Evolutionary conservation across 2,797 vertebrate species (phyloP).

Genomic region (Rhinella marina): DNA sequence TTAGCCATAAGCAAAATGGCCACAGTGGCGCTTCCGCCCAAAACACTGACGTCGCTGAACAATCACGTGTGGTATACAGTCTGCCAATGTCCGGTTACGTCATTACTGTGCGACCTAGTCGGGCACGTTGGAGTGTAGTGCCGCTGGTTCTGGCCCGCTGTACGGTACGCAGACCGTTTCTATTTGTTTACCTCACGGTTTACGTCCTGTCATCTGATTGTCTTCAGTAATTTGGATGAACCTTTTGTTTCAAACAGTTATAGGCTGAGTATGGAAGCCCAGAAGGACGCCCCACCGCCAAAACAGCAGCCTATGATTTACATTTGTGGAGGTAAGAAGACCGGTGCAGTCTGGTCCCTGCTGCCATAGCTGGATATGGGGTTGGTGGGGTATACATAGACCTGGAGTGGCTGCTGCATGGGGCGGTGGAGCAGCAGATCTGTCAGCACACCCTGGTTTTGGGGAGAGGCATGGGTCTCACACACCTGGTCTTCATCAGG

Average conservation of each 20-base stretch:
- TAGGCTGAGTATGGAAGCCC: constrained; percentile 83
- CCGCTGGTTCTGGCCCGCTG: no score
- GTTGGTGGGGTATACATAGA: no score
- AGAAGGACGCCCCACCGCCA: constrained; percentile 90
- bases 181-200: no score
- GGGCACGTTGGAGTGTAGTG: constrained; percentile 2
- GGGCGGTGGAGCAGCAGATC: no score
- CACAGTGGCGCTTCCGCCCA: constrained; percentile 2
- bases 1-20: not conserved
- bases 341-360: no score
- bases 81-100: not conserved
- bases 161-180: not conserved
- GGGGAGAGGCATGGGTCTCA: no score
- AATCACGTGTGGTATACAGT: not conserved
- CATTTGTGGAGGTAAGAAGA: constrained; percentile 92
- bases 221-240: no score
- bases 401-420: no score
- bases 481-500: no score
- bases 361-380: no score
- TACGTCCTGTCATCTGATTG: no score
- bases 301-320: constrained; percentile 99
- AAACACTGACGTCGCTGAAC: not conserved
- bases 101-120: not conserved
- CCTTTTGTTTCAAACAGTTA: not conserved
- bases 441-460: no score